Percentiles rank a stretch among this genome's conserved stretches.
phyloP scores from a whole-genome alignment of 2,113 vertebrate species.

The Epinephelus fuscoguttatus region DNA sequence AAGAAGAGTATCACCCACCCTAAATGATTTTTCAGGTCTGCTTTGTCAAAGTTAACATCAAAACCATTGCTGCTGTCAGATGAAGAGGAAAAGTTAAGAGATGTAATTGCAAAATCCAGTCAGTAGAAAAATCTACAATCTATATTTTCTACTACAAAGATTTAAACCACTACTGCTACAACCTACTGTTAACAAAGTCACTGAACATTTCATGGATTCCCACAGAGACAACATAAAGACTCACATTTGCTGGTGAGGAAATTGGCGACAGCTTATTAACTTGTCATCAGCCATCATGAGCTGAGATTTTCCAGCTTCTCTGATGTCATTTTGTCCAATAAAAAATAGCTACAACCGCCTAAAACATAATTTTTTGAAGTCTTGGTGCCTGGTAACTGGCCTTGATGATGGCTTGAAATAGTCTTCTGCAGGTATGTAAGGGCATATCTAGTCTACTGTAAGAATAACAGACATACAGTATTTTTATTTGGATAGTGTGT shows the following conservation, averaged over 20 bases:
- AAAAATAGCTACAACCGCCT: background rate
- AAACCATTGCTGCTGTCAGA: background rate
- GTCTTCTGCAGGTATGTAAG: background rate
- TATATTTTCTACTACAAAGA: background rate
- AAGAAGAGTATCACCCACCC: background rate
- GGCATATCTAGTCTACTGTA: conserved; percentile 2
- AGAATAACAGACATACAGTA: background rate
- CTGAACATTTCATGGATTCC: background rate
- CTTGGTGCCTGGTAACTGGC: background rate
- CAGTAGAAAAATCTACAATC: background rate
- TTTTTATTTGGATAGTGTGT: conserved; percentile 35
- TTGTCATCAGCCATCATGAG: background rate
- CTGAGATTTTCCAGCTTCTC: background rate
- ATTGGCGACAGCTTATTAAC: background rate
- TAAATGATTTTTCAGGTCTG: background rate
- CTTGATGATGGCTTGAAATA: background rate
- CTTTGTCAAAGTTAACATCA: conserved; percentile 2
- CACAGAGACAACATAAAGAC: background rate
- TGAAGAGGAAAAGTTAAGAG: background rate
- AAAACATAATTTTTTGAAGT: background rate
- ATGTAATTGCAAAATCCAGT: background rate
- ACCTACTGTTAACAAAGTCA: background rate
- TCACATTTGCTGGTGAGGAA: background rate
- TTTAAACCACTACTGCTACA: too few relatives aligned
- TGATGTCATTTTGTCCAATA: background rate